Conservation (phyloP, 1,140 invertebrate species). For the Platorchestia sp. region DNA sequence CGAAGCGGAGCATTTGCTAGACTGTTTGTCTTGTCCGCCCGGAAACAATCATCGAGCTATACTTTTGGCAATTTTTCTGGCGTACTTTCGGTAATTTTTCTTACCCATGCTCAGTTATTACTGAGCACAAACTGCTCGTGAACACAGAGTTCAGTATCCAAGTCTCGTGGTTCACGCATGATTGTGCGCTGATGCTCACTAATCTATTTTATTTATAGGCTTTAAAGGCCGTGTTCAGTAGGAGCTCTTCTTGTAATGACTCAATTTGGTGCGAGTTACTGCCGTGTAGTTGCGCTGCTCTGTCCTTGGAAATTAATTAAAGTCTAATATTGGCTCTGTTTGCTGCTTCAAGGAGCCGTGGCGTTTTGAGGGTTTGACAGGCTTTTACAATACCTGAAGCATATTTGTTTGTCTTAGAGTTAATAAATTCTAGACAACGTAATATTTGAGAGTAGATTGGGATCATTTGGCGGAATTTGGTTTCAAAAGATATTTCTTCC, state of each 20-base stretch:
- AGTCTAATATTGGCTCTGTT: background rate
- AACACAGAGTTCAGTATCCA: background rate
- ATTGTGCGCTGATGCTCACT: background rate
- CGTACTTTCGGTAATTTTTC: background rate
- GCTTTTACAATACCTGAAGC: background rate
- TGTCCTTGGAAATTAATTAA: background rate
- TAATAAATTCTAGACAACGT: background rate
- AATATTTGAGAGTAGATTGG: background rate
- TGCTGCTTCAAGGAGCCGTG: background rate
- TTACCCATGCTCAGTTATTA: background rate
- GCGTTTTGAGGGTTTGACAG: background rate
- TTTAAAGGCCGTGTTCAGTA: background rate
- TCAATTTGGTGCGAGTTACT: background rate
- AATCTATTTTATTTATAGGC: background rate
- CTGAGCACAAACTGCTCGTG: background rate
- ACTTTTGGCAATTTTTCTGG: slow-evolving; percentile 25
- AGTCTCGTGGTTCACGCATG: background rate
- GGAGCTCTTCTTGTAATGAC: background rate
- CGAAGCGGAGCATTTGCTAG: background rate
- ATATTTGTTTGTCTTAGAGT: background rate
- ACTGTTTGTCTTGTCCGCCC: slow-evolving; percentile 26
- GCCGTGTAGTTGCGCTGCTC: background rate
- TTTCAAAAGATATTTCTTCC: background rate
- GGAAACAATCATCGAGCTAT: slow-evolving; percentile 19
- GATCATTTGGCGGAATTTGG: background rate